Percentiles rank a stretch among this genome's conserved stretches.
Conservation (phyloP, 2,888 invertebrate genomes). For the Subacronicta megacephala region DNA sequence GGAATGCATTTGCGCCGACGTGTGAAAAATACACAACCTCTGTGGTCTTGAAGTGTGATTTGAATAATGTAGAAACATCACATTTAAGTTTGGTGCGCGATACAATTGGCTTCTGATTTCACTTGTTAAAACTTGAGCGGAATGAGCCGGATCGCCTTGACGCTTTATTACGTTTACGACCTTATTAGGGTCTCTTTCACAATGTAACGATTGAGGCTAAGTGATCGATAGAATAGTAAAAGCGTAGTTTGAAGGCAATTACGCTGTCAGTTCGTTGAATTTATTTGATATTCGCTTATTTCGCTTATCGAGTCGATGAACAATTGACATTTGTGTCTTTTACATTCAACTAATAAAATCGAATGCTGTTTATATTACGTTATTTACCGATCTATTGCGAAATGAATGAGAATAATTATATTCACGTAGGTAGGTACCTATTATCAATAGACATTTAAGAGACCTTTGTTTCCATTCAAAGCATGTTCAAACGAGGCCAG, state of each 20-base stretch:
- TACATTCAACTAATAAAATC: conserved; percentile 35
- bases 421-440: conserved; percentile 20
- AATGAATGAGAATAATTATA: conserved; percentile 44
- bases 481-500: conserved; percentile 62
- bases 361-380: conserved; percentile 29
- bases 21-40: conserved; percentile 63
- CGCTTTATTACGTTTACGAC: conserved; percentile 44
- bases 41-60: conserved; percentile 57
- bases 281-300: conserved; percentile 24
- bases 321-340: conserved; percentile 29
- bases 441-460: conserved; percentile 43
- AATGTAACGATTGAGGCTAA: conserved; percentile 43
- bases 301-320: conserved; percentile 22
- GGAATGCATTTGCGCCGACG: conserved; percentile 74
- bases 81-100: conserved; percentile 29
- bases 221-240: conserved; percentile 46
- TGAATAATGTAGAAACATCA: conserved; percentile 49
- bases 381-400: conserved; percentile 33
- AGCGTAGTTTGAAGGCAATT: conserved; percentile 42
- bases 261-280: conserved; percentile 22
- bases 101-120: conserved; percentile 48
- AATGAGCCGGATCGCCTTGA: conserved; percentile 47
- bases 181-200: conserved; percentile 50
- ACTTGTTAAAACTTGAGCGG: conserved; percentile 47
- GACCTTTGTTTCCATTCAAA: conserved; percentile 65